Conservation (phyloP, 2,888 invertebrate genomes). For the Drosophila hamatofila region DNA sequence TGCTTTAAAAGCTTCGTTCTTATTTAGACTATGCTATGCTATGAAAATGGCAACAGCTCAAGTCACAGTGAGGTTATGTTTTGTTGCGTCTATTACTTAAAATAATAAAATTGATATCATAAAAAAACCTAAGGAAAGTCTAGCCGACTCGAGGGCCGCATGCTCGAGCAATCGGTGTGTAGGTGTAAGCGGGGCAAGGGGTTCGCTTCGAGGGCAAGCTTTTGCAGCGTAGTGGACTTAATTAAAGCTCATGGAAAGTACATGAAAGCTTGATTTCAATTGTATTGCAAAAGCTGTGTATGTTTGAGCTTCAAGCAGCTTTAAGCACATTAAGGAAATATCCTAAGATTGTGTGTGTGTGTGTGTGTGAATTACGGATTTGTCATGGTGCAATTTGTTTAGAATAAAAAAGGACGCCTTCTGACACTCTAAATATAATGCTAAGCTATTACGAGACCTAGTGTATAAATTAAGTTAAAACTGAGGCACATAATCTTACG, state of each 20-base stretch:
- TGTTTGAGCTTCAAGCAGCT: slow-evolving; percentile 19
- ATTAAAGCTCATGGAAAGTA: slow-evolving; percentile 14
- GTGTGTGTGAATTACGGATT: slow-evolving; percentile 13
- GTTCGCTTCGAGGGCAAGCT: slow-evolving; percentile 6
- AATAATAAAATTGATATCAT: background rate
- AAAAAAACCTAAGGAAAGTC: slow-evolving; percentile 13
- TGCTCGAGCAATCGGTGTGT: slow-evolving; percentile 4
- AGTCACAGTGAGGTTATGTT: slow-evolving; percentile 61
- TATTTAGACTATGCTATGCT: slow-evolving; percentile 35
- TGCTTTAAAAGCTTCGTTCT: slow-evolving; percentile 59
- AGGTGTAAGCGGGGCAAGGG: slow-evolving; percentile 20
- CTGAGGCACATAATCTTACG: slow-evolving; percentile 76
- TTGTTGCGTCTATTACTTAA: slow-evolving; percentile 17
- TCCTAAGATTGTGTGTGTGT: background rate
- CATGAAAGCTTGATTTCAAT: background rate
- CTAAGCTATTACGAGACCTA: slow-evolving; percentile 44
- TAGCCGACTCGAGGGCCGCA: background rate
- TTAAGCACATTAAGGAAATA: background rate
- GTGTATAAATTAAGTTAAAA: slow-evolving; percentile 58
- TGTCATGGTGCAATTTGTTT: slow-evolving; percentile 33
- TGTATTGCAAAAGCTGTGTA: slow-evolving; percentile 9
- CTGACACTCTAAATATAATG: slow-evolving; percentile 26
- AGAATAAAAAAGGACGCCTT: slow-evolving; percentile 6
- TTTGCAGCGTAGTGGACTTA: slow-evolving; percentile 18
- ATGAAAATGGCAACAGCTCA: slow-evolving; percentile 64